Percentiles rank a stretch among this genome's conserved stretches.
Conservation (phyloP, 2,113 vertebrate genomes). For the Myodes glareolus region DNA sequence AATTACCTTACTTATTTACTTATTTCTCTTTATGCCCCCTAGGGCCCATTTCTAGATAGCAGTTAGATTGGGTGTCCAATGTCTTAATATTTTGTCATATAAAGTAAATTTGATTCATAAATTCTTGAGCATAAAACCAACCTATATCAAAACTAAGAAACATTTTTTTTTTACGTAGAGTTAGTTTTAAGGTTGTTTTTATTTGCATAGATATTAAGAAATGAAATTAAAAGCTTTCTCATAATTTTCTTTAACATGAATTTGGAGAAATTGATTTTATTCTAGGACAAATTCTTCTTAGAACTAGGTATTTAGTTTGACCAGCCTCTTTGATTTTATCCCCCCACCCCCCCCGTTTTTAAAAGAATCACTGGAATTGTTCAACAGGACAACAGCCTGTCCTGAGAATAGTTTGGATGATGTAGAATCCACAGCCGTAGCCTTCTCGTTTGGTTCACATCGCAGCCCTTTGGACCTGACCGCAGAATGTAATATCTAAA, state of each 20-base stretch:
- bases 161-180: neutral
- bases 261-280: constrained; percentile 17
- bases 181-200: constrained; percentile 20
- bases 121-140: no score
- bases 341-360: neutral
- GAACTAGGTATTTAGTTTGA: neutral
- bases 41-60: neutral
- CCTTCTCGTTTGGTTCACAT: neutral
- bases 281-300: constrained; percentile 3
- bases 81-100: neutral
- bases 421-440: neutral
- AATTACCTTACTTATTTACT: neutral
- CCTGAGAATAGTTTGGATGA: neutral
- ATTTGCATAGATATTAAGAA: neutral
- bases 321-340: neutral
- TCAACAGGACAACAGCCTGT: neutral
- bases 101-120: neutral
- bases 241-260: neutral
- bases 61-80: neutral
- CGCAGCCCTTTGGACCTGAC: neutral
- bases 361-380: neutral
- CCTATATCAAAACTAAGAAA: neutral
- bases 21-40: neutral
- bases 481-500: neutral
- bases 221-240: constrained; percentile 25